A percentile compares a stretch with the other conserved stretches of the same genome.
These are phyloP conservation scores for Papilio glaucus DNA, from an alignment of 1,140 invertebrate genomes.

Conservation along the genomic window DNA sequence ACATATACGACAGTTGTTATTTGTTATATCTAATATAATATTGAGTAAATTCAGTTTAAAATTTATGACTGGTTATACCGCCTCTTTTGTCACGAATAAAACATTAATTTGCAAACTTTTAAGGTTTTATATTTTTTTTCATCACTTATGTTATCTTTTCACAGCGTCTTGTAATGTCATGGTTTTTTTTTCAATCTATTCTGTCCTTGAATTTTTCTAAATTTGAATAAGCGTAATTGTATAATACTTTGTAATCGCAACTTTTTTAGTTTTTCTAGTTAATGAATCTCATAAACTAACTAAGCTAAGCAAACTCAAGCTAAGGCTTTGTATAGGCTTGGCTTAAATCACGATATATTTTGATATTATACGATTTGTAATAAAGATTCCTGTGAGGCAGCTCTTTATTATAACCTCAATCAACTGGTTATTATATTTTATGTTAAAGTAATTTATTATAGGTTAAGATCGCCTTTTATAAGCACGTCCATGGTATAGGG, in stretches of 20 bases:
- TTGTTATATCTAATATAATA: background rate
- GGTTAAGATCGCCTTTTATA: slow-evolving; percentile 70
- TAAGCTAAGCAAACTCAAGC: background rate
- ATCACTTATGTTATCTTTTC: background rate
- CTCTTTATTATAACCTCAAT: slow-evolving; percentile 41
- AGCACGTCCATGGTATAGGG: slow-evolving; percentile 75
- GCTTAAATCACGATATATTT: background rate
- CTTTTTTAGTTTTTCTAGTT: background rate
- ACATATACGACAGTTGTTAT: background rate
- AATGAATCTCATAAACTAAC: background rate
- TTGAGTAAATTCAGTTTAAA: background rate
- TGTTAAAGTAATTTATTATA: slow-evolving; percentile 73
- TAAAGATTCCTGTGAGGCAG: slow-evolving; percentile 36
- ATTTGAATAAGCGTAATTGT: background rate
- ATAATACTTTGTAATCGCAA: background rate
- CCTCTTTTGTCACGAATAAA: slow-evolving; percentile 19
- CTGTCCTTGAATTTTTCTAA: background rate
- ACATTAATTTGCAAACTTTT: slow-evolving; percentile 8
- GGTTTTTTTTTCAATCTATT: background rate
- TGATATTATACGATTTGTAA: background rate
- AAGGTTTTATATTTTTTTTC: background rate
- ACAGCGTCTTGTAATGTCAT: background rate
- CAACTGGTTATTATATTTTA: slow-evolving; percentile 67
- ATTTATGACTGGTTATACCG: background rate
- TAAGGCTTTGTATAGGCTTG: background rate